Evolutionary conservation across 2,113 vertebrate species (phyloP).

Genomic region (Bucco capensis): DNA sequence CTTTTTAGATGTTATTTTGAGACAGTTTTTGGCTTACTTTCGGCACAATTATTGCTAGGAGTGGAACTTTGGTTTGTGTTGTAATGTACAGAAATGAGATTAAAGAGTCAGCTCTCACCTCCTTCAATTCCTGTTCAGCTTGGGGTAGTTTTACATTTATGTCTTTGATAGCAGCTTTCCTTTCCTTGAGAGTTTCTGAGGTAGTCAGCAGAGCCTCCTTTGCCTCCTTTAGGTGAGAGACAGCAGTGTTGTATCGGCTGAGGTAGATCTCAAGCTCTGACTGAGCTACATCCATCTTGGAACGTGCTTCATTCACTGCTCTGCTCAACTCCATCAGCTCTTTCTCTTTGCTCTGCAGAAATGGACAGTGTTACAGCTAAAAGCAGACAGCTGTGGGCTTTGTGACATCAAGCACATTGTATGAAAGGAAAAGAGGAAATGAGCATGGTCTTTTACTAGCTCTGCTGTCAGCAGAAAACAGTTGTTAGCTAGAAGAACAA

Average conservation of each 20-base stretch:
- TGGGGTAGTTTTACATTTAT: slow-evolving; percentile 78
- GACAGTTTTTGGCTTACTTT: not conserved
- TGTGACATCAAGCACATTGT: not conserved
- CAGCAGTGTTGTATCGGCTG: slow-evolving; percentile 83
- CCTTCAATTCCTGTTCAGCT: slow-evolving; percentile 77
- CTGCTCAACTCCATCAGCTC: slow-evolving; percentile 91
- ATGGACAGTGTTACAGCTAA: not conserved
- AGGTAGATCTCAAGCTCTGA: slow-evolving; percentile 93
- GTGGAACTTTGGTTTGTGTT: not conserved
- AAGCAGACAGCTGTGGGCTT: not conserved
- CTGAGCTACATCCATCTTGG: slow-evolving; percentile 86
- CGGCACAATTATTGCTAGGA: fast-evolving
- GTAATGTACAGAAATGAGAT: not conserved
- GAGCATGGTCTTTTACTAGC: not conserved
- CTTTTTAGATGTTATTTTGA: not conserved
- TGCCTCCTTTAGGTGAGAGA: slow-evolving; percentile 81
- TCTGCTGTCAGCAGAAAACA: not conserved
- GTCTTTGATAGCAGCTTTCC: slow-evolving; percentile 82
- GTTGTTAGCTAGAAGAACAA: not conserved
- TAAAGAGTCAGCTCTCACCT: slow-evolving; percentile 71
- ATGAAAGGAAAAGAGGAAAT: not conserved
- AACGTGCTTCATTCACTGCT: slow-evolving; percentile 86
- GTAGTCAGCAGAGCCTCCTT: slow-evolving; percentile 79
- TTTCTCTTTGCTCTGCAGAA: slow-evolving; percentile 82
- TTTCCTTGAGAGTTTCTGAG: slow-evolving; percentile 81